Base-by-base conservation (phyloP, 2,113 vertebrate species). In the Dromaius novaehollandiae region DNA sequence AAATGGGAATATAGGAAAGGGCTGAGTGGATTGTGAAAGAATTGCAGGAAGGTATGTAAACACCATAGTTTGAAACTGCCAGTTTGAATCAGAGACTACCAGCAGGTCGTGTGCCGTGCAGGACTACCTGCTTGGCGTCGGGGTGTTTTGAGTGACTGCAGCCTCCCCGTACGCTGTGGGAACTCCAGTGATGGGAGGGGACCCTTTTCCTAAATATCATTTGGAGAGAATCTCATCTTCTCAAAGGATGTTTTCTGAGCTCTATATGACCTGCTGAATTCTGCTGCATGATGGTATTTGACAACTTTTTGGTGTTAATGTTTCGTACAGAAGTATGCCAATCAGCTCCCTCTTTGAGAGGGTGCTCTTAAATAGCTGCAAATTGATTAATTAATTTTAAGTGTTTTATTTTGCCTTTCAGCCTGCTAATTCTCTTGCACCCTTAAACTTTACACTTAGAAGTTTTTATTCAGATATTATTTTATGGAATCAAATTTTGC, bases 341-440 rank as follows among this genome's bases (percentile, higher is more conserved):
- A 26, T 53, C 13, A 30, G 44, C 53, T 94, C 60, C 55, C 88
- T 58, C 79, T 87, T 82, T 71, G 88, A 34, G 51, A 56, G 6
- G 10, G 53, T 73, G 22, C 22, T 90, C 63, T 56, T n/a, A 61
- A 42, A 74, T 21, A 89, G 36, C 34, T 42, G 30, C 13, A 80
- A 88, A 90, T 76, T 81, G 28, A 85, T 93, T 96, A 65, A 21
- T 25, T 9, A 3, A 6, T 77, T 69, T 94, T 44, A 88, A 63
- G 58, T 80, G 56, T 30, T 91, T 88, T 81, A 24, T 91, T 96
- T 93, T 82, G 69, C 89, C 76, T 79, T 93, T 97, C 66, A 89
- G 76, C 60, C 58, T 89, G 50, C 56, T 94, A 36, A 70, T 86
- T 94, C 58, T 80, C 66, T 81, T 86, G 46, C 38, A 65, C 68